Percentiles rank a stretch among this genome's conserved stretches.
phyloP scores from a whole-genome alignment of 2,113 vertebrate genomes.

The Campylomormyrus numenius region DNA sequence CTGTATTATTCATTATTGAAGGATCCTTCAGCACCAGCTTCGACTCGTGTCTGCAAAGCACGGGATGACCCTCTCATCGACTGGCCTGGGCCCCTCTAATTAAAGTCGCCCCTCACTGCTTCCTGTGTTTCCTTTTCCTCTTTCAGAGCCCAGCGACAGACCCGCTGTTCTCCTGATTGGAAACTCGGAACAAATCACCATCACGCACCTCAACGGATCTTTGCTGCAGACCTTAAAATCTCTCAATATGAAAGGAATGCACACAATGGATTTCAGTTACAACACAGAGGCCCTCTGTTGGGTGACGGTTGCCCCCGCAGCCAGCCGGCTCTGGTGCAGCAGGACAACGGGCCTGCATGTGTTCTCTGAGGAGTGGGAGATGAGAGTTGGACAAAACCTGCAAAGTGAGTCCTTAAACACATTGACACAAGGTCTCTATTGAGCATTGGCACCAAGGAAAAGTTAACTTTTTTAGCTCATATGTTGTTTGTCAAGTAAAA shows the following conservation, averaged over 20 bases:
- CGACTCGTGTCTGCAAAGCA: background rate
- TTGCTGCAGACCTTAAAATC: slow-evolving; percentile 41
- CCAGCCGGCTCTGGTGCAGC: slow-evolving; percentile 64
- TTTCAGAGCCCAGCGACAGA: slow-evolving; percentile 66
- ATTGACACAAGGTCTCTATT: background rate
- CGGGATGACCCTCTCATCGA: background rate
- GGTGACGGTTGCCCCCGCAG: slow-evolving; percentile 61
- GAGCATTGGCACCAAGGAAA: background rate
- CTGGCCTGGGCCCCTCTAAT: background rate
- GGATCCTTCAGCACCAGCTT: background rate
- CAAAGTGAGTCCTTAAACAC: slow-evolving; percentile 63
- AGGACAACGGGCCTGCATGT: slow-evolving; percentile 50
- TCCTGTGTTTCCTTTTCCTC: background rate
- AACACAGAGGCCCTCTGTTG: slow-evolving; percentile 66
- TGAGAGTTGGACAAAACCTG: slow-evolving; percentile 62
- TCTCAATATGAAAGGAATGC: slow-evolving; percentile 54
- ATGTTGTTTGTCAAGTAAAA: background rate
- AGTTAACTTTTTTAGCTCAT: too few relatives aligned
- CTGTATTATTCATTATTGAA: background rate
- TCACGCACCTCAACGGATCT: slow-evolving; percentile 66
- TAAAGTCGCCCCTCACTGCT: background rate
- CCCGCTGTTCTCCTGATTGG: slow-evolving; percentile 65
- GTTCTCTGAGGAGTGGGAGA: slow-evolving; percentile 53
- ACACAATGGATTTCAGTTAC: slow-evolving; percentile 65
- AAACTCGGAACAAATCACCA: slow-evolving; percentile 56